These are phyloP conservation scores for Caenorhabditis japonica DNA, from an alignment of 2,888 invertebrate species.

Conservation along the genomic window DNA sequence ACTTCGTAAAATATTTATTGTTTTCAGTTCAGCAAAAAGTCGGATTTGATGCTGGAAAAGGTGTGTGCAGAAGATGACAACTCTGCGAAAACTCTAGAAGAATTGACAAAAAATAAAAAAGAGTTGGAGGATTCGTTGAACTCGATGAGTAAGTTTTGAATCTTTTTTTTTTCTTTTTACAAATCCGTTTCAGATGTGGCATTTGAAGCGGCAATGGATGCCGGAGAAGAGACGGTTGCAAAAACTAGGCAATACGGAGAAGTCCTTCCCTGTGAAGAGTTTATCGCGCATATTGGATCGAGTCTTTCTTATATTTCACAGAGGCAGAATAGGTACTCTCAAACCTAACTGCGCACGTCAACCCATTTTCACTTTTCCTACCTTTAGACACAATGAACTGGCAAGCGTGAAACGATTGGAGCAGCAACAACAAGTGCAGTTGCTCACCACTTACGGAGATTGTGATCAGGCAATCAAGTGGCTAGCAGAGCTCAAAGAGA, in stretches of 20 bases:
- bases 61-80: conserved; percentile 76
- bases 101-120: conserved; percentile 44
- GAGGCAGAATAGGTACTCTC: conserved; percentile 24
- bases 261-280: conserved; percentile 42
- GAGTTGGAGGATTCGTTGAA: conserved; percentile 77
- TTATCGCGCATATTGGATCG: conserved; percentile 35
- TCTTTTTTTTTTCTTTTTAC: neutral
- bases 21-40: conserved; percentile 77
- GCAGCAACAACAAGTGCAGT: conserved; percentile 85
- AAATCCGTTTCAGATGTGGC: conserved; percentile 18
- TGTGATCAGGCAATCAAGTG: conserved; percentile 84
- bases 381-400: conserved; percentile 81
- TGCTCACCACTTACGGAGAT: conserved; percentile 85
- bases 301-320: conserved; percentile 37
- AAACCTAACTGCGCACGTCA: too few relatives aligned
- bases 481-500: conserved; percentile 85
- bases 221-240: conserved; percentile 34
- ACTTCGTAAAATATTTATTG: too few relatives aligned
- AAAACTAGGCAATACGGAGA: conserved; percentile 39
- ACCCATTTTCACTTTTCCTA: too few relatives aligned
- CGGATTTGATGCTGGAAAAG: conserved; percentile 78
- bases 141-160: conserved; percentile 49
- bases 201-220: conserved; percentile 38
- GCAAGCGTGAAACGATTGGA: conserved; percentile 86
- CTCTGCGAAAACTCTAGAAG: conserved; percentile 15